Evolutionary conservation across 2,113 vertebrate species (phyloP), one percentile per base, ranked within the genome.

Genomic region (Gallinago undulata): DNA sequence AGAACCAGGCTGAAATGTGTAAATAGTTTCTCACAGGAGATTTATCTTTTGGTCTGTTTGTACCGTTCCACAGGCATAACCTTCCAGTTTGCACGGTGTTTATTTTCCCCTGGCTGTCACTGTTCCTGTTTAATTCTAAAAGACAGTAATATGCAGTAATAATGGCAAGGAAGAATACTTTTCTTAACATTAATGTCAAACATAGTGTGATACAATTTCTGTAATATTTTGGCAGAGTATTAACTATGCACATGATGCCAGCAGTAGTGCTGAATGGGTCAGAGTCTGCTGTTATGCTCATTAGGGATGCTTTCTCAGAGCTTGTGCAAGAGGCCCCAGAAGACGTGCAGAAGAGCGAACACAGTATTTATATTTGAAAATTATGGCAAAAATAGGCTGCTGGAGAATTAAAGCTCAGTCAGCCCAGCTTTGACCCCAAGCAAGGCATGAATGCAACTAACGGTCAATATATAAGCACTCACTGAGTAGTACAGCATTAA

Each of bases 31-130:
- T 90, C 53, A 39, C 19, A 35, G 33, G 57, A 92, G 21, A 45
- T 92, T 67, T 74, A 10, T 90, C 50, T 84, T 93, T 69, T 69
- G 57, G 41, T 64, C 51, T 41, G 78, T 81, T 47, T 27, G 5
- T 84, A 66, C 19, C 33, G 22, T 75, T 93, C 25, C 55, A 47
- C 39, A 53, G n/a, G 39, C 76, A 67, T 39, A 90, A 37, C 48
- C 45, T 70, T 74, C 10, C 50, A 84, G 30, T 68, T 77, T 90
- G 48, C 41, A 3, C 39, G 24, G 70, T 93, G 75, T 94, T 94
- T 95, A 53, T 96, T 91, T 94, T 95, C 37, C 47, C 19, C 30
- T 81, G 39, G 57, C 87, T 87, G 39, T 73, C 53, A 51, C n/a
- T 69, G 21, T 85, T 90, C 67, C 35, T 80, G 22, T 74, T 95